phyloP scores from a whole-genome alignment of 1,140 invertebrate genomes.

The Tetranychus cinnabarinus region DNA sequence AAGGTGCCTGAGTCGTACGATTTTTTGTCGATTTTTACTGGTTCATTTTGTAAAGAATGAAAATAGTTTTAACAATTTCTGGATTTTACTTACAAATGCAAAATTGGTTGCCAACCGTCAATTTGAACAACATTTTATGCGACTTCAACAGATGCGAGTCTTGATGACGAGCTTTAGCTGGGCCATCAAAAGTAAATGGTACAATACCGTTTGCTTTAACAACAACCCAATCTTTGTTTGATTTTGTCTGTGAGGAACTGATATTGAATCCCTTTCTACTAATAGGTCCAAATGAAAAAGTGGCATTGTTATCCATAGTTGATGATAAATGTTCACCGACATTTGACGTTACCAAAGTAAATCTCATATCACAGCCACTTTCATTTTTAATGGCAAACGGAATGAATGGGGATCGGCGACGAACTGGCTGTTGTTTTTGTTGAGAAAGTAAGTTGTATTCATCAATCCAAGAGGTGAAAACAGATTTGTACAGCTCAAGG shows the following conservation, averaged over 20 bases:
- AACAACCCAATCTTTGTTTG: slow-evolving; percentile 29
- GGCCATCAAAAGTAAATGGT: slow-evolving; percentile 52
- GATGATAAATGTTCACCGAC: not conserved
- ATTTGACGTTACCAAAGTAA: slow-evolving; percentile 25
- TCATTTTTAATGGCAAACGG: slow-evolving; percentile 75
- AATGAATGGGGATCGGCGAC: slow-evolving; percentile 59
- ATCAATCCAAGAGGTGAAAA: slow-evolving; percentile 19
- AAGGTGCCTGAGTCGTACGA: no score
- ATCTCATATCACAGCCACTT: slow-evolving; percentile 56
- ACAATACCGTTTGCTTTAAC: slow-evolving; percentile 42
- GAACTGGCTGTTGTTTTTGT: slow-evolving; percentile 10
- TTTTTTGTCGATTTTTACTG: no score
- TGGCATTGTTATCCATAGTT: not conserved
- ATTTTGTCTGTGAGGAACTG: no score
- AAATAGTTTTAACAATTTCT: no score
- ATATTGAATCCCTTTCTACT: no score
- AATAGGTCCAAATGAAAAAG: no score
- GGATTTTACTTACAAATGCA: no score
- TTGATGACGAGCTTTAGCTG: slow-evolving; percentile 41
- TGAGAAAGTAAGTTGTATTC: slow-evolving; percentile 5
- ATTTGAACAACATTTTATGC: slow-evolving; percentile 69
- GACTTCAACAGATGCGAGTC: slow-evolving; percentile 48
- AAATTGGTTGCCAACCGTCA: slow-evolving; percentile 63
- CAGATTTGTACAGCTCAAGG: slow-evolving; percentile 47
- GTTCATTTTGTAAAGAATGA: no score